Evolutionary conservation across 2,888 invertebrate genomes (phyloP), one percentile per base, ranked within the genome.

Genomic region (Synergus laeviventris): DNA sequence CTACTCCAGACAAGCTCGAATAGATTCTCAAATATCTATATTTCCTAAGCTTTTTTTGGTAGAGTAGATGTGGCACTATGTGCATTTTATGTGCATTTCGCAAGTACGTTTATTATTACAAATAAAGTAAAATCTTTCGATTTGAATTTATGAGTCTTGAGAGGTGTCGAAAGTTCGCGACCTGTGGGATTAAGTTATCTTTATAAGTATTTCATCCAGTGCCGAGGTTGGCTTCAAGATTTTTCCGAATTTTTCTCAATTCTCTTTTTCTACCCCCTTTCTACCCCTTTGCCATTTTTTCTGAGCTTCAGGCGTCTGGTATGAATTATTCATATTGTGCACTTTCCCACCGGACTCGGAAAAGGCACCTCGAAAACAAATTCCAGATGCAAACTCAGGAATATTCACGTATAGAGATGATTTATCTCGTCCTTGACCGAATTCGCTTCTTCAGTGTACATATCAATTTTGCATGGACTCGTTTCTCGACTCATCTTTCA

Each of bases 241-340:
- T 36, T 54, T 73, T 73, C 49, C 31, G 18, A 11, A 36, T 31
- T 49, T 73, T 73, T 73, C 16, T n/a, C 42, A 42, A 39, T 64
- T 42, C 31, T 38, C 31, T 31, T 42, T 42, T 64, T 36, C 64
- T 64, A n/a, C n/a, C 38, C 61, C 49, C 64, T 76, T 76, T 66
- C 75, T 61, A 49, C 64, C 61, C 36, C 42, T 73, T 66, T 45
- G 18, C 60, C 14, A 38, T 45, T 74, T 66, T 38, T 54, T 45
- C 62, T 21, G 9, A 24, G 59, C 64, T 73, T 36, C 8, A 74
- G 31, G 74, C 61, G 54, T 74, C 64, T n/a, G 36, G 45, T 14
- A 82, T 85, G 81, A 81, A 85, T 85, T 81, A 85, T 85, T 82
- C 83, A 84, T 81, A 75, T 76, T 80, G 76, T 77, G 74, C 62